Evolutionary conservation across 2,797 vertebrate species (phyloP).

Genomic region (Kryptolebias ocellatus): DNA sequence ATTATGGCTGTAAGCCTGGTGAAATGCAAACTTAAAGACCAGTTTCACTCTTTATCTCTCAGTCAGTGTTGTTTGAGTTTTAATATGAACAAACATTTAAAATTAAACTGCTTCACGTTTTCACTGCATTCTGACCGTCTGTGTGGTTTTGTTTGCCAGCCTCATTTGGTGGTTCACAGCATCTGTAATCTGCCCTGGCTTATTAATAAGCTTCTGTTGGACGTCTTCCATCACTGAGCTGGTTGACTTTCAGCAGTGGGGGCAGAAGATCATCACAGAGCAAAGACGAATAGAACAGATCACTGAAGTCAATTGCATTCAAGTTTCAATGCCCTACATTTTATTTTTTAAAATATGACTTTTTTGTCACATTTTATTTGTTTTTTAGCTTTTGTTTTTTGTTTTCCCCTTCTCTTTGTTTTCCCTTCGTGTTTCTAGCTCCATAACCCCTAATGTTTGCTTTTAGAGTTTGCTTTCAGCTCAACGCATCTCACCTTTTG

Average conservation of each 20-base stretch:
- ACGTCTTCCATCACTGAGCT: conserved; percentile 46
- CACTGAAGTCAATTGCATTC: neutral
- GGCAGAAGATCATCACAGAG: conserved; percentile 38
- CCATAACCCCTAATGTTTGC: too few species aligned
- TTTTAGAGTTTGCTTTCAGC: too few species aligned
- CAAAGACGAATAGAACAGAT: conserved; percentile 9
- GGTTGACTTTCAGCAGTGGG: conserved; percentile 53
- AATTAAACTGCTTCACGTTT: conserved; percentile 7
- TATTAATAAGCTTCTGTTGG: conserved; percentile 48
- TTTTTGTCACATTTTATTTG: neutral
- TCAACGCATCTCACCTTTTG: too few species aligned
- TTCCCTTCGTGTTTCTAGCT: too few species aligned
- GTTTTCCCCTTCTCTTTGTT: neutral
- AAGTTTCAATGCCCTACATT: too few species aligned
- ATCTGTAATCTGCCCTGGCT: conserved; percentile 46
- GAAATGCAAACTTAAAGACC: too few species aligned
- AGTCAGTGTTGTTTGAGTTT: neutral
- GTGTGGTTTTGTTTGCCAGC: conserved; percentile 18
- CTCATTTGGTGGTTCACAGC: conserved; percentile 18
- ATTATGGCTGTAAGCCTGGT: too few species aligned
- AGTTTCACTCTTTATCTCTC: neutral
- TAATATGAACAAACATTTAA: conserved; percentile 5
- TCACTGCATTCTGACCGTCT: conserved; percentile 7
- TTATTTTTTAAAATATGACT: neutral
- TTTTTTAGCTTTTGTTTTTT: neutral